Evolutionary conservation across 2,797 vertebrate species (phyloP).

Genomic region (Sebastes kiyomatsui): DNA sequence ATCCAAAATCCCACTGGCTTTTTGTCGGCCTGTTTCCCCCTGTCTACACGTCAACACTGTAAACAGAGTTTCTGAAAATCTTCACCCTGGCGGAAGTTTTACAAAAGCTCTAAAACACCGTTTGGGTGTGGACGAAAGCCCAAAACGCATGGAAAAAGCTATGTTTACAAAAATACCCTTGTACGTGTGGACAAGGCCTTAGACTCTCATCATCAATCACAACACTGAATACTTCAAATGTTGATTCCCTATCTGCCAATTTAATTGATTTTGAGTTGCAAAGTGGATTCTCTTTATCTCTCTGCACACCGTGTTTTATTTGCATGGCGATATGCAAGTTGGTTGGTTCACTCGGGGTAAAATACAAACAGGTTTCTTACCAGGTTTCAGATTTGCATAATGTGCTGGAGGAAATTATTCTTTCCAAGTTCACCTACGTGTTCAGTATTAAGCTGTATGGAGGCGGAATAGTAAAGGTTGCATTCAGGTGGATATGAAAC

Average conservation of each 20-base stretch:
- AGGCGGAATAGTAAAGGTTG: not conserved
- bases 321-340: not conserved
- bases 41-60: no score
- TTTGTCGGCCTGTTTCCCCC: no score
- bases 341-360: not conserved
- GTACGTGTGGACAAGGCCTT: no score
- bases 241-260: not conserved
- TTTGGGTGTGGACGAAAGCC: accelerated
- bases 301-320: not conserved
- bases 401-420: not conserved
- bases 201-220: not conserved
- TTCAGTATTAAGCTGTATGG: not conserved
- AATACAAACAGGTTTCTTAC: not conserved
- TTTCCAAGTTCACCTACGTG: not conserved
- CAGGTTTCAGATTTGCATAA: not conserved
- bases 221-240: not conserved
- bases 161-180: no score
- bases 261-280: not conserved
- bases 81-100: no score
- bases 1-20: no score
- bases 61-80: no score
- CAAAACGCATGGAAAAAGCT: no score
- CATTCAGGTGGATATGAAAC: not conserved
- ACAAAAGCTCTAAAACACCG: no score
- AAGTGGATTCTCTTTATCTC: not conserved